A percentile compares a stretch with the other conserved stretches of the same genome.
phyloP scores from a whole-genome alignment of 2,888 invertebrate genomes.

The Dermolepida albohirtum region DNA sequence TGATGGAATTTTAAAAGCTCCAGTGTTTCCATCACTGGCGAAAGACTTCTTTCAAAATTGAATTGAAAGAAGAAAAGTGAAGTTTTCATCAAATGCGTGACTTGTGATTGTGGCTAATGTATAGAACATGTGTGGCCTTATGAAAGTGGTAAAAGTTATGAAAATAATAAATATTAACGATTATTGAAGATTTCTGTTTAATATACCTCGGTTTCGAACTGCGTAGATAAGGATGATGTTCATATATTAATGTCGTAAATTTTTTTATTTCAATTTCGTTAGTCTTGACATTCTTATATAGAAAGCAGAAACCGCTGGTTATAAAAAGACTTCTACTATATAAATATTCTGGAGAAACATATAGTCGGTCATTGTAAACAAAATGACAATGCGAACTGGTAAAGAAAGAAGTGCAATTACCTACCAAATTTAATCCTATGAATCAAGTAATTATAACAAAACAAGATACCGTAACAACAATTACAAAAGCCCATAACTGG shows the following conservation, averaged over 20 bases:
- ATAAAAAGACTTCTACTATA: conserved; percentile 2
- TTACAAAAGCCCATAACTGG: too few species aligned
- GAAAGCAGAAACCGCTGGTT: not conserved
- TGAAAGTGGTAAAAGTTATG: conserved; percentile 11
- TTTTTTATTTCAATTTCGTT: not conserved
- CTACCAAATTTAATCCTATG: too few species aligned
- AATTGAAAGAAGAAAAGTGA: not conserved
- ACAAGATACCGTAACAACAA: too few species aligned
- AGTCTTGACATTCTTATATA: not conserved
- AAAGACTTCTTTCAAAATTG: not conserved
- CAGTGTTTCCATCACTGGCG: conserved; percentile 6
- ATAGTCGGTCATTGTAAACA: too few species aligned
- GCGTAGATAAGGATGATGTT: not conserved
- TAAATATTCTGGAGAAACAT: not conserved
- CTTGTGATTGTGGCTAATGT: too few species aligned
- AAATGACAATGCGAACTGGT: too few species aligned
- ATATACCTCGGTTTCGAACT: not conserved
- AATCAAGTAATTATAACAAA: too few species aligned
- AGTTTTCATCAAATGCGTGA: conserved; percentile 7
- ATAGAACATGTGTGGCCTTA: not conserved
- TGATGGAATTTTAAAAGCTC: conserved; percentile 24
- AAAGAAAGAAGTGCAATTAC: too few species aligned
- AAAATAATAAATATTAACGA: conserved; percentile 22
- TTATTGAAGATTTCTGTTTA: not conserved
- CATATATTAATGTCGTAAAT: not conserved